phyloP scores from a whole-genome alignment of 2,113 vertebrate genomes.

The Hyla sarda region DNA sequence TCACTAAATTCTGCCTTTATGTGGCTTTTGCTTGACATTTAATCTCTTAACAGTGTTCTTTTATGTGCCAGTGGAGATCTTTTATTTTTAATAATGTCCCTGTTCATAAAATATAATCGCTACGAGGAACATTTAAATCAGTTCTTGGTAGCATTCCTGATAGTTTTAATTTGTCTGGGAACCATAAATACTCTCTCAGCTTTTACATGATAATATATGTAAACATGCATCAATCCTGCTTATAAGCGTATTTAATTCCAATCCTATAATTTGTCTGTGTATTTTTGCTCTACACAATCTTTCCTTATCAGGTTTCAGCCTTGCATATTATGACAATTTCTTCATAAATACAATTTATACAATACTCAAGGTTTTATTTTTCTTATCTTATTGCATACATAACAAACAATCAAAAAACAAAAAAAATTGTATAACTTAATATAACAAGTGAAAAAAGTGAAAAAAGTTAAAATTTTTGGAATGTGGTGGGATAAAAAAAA shows the following conservation, averaged over 20 bases:
- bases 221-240: slow-evolving; percentile 22
- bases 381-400: too few species aligned
- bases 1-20: slow-evolving; percentile 67
- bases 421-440: too few species aligned
- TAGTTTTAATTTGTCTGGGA: slow-evolving; percentile 62
- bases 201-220: slow-evolving; percentile 39
- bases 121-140: slow-evolving; percentile 64
- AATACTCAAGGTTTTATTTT: too few species aligned
- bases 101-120: slow-evolving; percentile 70
- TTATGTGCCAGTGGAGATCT: slow-evolving; percentile 70
- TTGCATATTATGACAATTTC: too few species aligned
- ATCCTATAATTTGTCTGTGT: too few species aligned
- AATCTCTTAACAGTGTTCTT: slow-evolving; percentile 70
- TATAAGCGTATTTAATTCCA: not conserved
- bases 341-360: too few species aligned
- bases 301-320: too few species aligned
- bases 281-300: not conserved
- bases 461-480: too few species aligned
- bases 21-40: slow-evolving; percentile 71
- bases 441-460: too few species aligned
- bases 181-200: slow-evolving; percentile 35
- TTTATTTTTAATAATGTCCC: slow-evolving; percentile 73
- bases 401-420: too few species aligned
- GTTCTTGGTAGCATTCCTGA: slow-evolving; percentile 64
- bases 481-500: too few species aligned